Percentiles rank a stretch among this genome's conserved stretches.
phyloP scores from a whole-genome alignment of 1,140 invertebrate genomes.

The Matsumurasca onukii region DNA sequence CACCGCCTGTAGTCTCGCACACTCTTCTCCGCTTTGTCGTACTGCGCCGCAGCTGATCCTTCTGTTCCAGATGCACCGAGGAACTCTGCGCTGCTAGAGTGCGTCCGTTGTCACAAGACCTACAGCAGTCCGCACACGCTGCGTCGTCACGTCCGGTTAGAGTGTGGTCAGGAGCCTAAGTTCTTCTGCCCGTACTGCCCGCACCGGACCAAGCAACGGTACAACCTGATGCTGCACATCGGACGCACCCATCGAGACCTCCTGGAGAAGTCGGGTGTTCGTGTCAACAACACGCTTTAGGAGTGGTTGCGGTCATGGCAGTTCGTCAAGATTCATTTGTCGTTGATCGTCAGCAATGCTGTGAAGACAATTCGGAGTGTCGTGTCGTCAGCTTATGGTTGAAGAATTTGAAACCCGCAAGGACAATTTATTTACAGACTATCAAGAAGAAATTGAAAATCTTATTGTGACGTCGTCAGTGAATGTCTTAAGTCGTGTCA shows the following conservation, averaged over 20 bases:
- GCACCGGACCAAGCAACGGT: slow-evolving; percentile 35
- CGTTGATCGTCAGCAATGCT: too few species aligned
- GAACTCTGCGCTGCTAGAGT: slow-evolving; percentile 41
- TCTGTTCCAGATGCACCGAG: not conserved
- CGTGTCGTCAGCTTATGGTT: too few species aligned
- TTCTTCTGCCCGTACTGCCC: slow-evolving; percentile 50
- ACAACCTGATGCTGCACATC: slow-evolving; percentile 41
- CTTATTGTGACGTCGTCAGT: too few species aligned
- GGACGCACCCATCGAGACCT: slow-evolving; percentile 29
- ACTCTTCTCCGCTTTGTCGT: too few species aligned
- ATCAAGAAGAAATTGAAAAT: too few species aligned
- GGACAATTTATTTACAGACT: too few species aligned
- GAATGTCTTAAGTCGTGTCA: too few species aligned
- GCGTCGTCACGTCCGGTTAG: slow-evolving; percentile 54
- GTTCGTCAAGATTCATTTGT: too few species aligned
- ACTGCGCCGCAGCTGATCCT: not conserved
- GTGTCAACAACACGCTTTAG: too few species aligned
- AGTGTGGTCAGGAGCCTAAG: slow-evolving; percentile 54
- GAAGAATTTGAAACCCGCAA: too few species aligned
- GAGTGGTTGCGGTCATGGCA: too few species aligned
- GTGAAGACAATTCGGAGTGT: too few species aligned
- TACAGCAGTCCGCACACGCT: slow-evolving; percentile 56
- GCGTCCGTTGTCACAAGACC: slow-evolving; percentile 55
- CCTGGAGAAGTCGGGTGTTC: not conserved
- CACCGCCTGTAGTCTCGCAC: slow-evolving; percentile 10